Base-by-base conservation (phyloP, 2,113 vertebrate genomes). In the Balaeniceps rex region DNA sequence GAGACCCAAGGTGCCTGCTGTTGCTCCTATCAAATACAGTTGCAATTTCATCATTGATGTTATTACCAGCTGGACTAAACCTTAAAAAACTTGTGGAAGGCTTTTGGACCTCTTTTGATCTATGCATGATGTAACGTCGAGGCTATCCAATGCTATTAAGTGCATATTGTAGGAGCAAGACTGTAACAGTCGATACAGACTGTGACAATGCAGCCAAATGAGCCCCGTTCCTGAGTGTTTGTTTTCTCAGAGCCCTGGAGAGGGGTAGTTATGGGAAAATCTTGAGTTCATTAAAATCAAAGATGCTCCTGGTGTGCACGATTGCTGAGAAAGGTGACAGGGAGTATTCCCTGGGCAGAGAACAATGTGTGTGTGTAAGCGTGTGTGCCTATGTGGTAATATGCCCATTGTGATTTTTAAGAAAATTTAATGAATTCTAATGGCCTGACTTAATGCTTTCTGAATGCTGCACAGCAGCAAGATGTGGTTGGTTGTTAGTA, bases 241-340 rank as follows among this genome's bases (percentile, higher is more conserved):
- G 90, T 92, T 94, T 88, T 52, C 61, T 57, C 79, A 7, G 82
- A 84, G 64, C 92, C 86, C 92, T 46, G 91, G 88, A 68, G 93
- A 91, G 1, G 3, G 34, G 17, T 25, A 15, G 61, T 61, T 84
- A 46, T 4, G 31, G 85, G 77, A 61, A 94, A 97, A 79, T 65
- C 87, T 61, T n/a, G 54, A 84, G 77, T 93, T 95, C 89, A 82
- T 97, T 97, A 87, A 85, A 94, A 94, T 91, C 87, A 87, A 87
- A 92, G 89, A 64, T 29, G 49, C 66, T 94, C 61, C 83, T 84
- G 78, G 31, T n/a, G 54, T 69, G 70, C 0, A 4, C 61, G 91
- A 69, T 80, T 94, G 87, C 84, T 65, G 58, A 85, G 77, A 65
- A 65, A 94, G 88, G 87, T 91, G 94, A 38, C 66, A 38, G 40